These are phyloP conservation scores for Drosophila anomelani DNA, from an alignment of 2,888 invertebrate species.

Conservation along the genomic window DNA sequence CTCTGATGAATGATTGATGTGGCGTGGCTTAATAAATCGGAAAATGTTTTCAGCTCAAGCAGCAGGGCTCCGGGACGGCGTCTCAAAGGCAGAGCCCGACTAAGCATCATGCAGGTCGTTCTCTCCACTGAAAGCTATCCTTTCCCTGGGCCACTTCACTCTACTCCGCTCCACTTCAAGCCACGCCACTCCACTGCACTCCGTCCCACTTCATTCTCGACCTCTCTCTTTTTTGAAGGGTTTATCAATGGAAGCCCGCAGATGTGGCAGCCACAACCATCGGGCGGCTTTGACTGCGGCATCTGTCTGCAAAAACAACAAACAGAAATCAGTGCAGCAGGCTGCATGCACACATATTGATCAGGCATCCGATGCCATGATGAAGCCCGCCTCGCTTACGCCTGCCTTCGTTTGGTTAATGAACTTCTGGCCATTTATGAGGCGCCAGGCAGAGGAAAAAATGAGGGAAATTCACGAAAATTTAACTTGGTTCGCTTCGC, in stretches of 20 bases:
- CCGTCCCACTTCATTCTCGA: not conserved
- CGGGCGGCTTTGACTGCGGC: slow-evolving; percentile 33
- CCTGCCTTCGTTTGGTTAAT: slow-evolving; percentile 59
- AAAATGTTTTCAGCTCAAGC: slow-evolving; percentile 76
- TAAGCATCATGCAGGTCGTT: slow-evolving; percentile 36
- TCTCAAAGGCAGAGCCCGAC: slow-evolving; percentile 26
- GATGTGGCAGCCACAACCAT: slow-evolving; percentile 49
- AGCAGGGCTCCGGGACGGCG: slow-evolving; percentile 24
- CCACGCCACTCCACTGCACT: not conserved
- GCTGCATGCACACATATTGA: slow-evolving; percentile 55
- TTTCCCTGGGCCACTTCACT: slow-evolving; percentile 25
- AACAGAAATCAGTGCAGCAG: slow-evolving; percentile 37
- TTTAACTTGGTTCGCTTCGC: slow-evolving; percentile 11
- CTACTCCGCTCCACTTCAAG: slow-evolving; percentile 1
- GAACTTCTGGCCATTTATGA: slow-evolving; percentile 59
- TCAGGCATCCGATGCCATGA: slow-evolving; percentile 42
- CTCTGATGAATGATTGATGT: slow-evolving; percentile 70
- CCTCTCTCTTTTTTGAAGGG: slow-evolving; percentile 53
- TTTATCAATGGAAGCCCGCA: slow-evolving; percentile 76
- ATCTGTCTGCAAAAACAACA: slow-evolving; percentile 56
- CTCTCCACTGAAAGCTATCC: slow-evolving; percentile 37
- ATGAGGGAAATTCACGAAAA: slow-evolving; percentile 5
- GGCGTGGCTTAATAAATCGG: slow-evolving; percentile 80
- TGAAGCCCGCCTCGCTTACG: slow-evolving; percentile 4
- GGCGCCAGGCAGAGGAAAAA: slow-evolving; percentile 3